A percentile compares a stretch with the other conserved stretches of the same genome.
These are phyloP conservation scores for Trachelus troglodyta DNA, from an alignment of 2,888 invertebrate species.

Conservation along the genomic window DNA sequence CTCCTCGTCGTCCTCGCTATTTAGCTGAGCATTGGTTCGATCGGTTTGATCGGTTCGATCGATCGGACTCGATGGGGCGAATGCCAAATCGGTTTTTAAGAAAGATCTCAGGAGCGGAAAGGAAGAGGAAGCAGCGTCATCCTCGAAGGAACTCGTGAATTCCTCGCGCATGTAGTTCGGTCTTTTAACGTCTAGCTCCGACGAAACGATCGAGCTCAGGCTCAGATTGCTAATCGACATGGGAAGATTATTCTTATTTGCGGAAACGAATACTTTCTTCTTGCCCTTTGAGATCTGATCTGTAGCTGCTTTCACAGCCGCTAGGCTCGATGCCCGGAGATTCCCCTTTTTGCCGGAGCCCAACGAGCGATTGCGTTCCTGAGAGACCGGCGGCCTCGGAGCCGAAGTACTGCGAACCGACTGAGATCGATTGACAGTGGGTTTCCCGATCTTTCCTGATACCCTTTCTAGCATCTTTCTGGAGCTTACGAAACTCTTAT, in stretches of 20 bases:
- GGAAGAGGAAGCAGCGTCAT: constrained; percentile 68
- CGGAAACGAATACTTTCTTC: background rate
- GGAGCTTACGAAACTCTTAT: constrained; percentile 23
- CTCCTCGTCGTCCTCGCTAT: constrained; percentile 54
- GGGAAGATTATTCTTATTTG: constrained; percentile 35
- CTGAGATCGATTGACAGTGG: constrained; percentile 43
- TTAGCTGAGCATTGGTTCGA: constrained; percentile 25
- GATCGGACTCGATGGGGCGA: constrained; percentile 56
- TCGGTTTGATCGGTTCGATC: constrained; percentile 21
- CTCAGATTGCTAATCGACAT: constrained; percentile 53
- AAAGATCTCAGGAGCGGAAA: constrained; percentile 66
- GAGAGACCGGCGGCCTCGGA: constrained; percentile 32
- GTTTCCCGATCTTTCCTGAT: constrained; percentile 35
- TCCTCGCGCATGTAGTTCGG: constrained; percentile 70
- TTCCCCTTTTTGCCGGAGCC: constrained; percentile 12
- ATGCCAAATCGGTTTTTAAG: constrained; percentile 59
- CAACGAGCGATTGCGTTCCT: constrained; percentile 16
- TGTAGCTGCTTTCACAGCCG: constrained; percentile 9
- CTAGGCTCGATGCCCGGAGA: constrained; percentile 18
- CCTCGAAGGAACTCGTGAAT: constrained; percentile 76
- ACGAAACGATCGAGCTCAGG: constrained; percentile 54
- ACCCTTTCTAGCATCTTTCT: constrained; percentile 42
- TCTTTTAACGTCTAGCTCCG: constrained; percentile 54
- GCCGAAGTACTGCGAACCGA: constrained; percentile 49
- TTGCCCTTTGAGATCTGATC: constrained; percentile 2